Percentiles rank a stretch among this genome's conserved stretches.
phyloP scores from a whole-genome alignment of 2,888 invertebrate species.

The Sphaeridia pumilis region DNA sequence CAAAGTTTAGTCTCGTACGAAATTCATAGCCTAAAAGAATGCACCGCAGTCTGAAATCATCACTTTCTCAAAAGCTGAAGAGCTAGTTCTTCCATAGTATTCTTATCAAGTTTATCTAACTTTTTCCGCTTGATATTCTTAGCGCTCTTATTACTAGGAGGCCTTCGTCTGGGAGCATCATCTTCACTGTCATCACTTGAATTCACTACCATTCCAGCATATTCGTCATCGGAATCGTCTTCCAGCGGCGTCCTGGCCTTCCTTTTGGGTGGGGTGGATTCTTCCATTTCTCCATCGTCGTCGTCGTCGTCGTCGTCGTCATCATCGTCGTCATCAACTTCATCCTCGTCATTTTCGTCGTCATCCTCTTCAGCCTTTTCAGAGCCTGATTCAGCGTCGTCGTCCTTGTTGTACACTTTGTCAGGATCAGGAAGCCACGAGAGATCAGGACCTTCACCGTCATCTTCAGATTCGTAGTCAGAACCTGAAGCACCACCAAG shows the following conservation, averaged over 20 bases:
- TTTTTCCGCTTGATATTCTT: constrained; percentile 35
- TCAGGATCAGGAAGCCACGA: constrained; percentile 81
- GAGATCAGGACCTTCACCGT: constrained; percentile 50
- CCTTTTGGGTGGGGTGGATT: background rate
- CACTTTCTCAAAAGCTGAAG: constrained; percentile 46
- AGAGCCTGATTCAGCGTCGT: no score
- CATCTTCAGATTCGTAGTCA: constrained; percentile 14
- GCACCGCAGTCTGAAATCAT: no score
- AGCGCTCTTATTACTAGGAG: constrained; percentile 43
- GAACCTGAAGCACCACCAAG: background rate
- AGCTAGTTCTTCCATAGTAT: constrained; percentile 58
- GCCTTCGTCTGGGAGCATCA: constrained; percentile 35
- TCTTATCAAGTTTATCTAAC: background rate
- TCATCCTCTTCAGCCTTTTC: no score
- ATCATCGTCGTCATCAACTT: constrained; percentile 3
- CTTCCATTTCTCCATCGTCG: background rate
- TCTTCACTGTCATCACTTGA: constrained; percentile 16
- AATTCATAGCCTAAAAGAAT: no score
- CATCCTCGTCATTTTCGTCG: no score
- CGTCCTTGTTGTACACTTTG: constrained; percentile 48
- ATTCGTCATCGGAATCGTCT: constrained; percentile 4
- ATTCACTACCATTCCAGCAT: constrained; percentile 9
- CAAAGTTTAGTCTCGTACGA: no score
- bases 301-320: constrained; percentile 9
- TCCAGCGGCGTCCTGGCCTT: background rate